Conservation (phyloP, 1,140 invertebrate species). For the Copidosoma floridanum region DNA sequence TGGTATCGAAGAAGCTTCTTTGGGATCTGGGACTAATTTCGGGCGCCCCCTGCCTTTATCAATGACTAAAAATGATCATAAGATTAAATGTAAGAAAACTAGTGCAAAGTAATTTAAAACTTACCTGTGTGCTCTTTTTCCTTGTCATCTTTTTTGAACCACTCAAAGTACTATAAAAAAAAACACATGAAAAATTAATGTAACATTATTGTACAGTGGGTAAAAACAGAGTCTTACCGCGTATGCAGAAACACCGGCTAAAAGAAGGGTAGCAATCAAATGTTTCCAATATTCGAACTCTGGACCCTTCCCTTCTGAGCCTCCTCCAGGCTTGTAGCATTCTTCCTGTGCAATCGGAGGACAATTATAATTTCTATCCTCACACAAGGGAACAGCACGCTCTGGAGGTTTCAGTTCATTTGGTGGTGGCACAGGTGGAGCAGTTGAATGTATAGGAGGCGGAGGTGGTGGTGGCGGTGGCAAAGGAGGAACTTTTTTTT, state of each 20-base stretch:
- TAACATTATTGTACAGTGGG: slow-evolving; percentile 18
- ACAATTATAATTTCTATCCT: slow-evolving; percentile 32
- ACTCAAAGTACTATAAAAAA: slow-evolving; percentile 11
- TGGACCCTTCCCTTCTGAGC: slow-evolving; percentile 21
- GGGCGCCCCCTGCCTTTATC: no score
- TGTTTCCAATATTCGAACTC: slow-evolving; percentile 42
- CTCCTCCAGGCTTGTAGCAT: slow-evolving; percentile 13
- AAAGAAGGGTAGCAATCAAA: slow-evolving; percentile 38
- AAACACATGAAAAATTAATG: slow-evolving; percentile 7
- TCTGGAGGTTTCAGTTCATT: slow-evolving; percentile 19
- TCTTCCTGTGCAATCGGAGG: slow-evolving; percentile 27
- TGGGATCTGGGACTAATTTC: slow-evolving; percentile 58
- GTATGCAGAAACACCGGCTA: slow-evolving; percentile 42
- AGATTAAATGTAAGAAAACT: no score
- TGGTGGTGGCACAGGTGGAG: not conserved
- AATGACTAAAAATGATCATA: no score
- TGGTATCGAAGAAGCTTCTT: slow-evolving; percentile 56
- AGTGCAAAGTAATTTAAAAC: no score
- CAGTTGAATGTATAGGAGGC: not conserved
- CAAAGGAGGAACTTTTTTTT: slow-evolving; percentile 16
- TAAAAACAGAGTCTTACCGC: slow-evolving; percentile 32
- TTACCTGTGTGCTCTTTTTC: slow-evolving; percentile 32
- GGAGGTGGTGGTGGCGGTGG: slow-evolving; percentile 11
- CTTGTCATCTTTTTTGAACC: slow-evolving; percentile 6
- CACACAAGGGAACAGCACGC: slow-evolving; percentile 28